Evolutionary conservation across 2,113 vertebrate species (phyloP).

Genomic region (Varanus salvator): DNA sequence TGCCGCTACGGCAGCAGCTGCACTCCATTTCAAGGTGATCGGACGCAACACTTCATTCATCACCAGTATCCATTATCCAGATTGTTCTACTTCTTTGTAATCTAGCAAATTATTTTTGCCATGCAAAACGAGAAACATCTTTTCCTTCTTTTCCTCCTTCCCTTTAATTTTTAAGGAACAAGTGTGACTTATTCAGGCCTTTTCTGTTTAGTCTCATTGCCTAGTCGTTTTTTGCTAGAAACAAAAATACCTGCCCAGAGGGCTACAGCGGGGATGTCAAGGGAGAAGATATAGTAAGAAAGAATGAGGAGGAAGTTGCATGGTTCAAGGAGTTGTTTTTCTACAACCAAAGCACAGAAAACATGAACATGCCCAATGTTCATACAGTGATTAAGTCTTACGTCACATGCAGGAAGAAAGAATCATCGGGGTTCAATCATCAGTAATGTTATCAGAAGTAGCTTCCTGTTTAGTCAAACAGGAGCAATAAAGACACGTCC

Average conservation of each 20-base stretch:
- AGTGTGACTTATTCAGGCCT: conserved; percentile 70
- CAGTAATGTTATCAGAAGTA: conserved; percentile 48
- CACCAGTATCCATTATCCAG: too few species aligned
- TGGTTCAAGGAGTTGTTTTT: conserved; percentile 64
- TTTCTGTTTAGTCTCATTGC: conserved; percentile 64
- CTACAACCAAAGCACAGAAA: not conserved
- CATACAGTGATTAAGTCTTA: conserved; percentile 70
- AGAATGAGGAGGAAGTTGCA: conserved; percentile 63
- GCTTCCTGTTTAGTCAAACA: conserved; percentile 74
- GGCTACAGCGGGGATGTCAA: conserved; percentile 28
- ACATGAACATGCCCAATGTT: not conserved
- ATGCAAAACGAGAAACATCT: not conserved
- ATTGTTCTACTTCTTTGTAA: not conserved
- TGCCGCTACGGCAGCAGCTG: not conserved
- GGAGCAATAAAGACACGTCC: conserved; percentile 20
- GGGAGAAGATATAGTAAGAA: conserved; percentile 63
- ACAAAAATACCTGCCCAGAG: conserved; percentile 62
- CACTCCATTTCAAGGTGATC: not conserved
- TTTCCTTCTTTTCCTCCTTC: not conserved
- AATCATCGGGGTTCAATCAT: conserved; percentile 49
- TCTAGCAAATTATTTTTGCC: conserved; percentile 50
- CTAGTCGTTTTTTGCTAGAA: conserved; percentile 63
- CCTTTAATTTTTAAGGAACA: conserved; percentile 34
- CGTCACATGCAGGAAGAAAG: conserved; percentile 64
- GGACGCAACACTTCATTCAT: not conserved